Conservation (phyloP, 1,140 invertebrate genomes). For the Drosophila persimilis region DNA sequence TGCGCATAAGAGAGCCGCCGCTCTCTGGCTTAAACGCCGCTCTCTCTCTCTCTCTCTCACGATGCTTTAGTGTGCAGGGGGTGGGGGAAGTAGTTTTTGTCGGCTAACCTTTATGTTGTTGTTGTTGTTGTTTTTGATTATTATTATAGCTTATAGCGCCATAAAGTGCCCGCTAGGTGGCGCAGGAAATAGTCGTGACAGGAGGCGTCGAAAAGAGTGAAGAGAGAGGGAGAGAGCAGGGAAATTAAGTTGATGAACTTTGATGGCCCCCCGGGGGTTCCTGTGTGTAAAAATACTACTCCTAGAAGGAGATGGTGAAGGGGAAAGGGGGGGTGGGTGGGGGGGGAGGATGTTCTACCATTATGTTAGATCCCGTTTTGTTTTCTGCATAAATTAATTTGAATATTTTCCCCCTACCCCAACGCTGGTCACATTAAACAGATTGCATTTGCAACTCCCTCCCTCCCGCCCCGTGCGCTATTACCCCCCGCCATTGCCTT, state of each 20-base stretch:
- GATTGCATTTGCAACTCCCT: too few species aligned
- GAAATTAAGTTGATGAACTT: conserved; percentile 14
- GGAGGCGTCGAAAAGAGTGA: too few species aligned
- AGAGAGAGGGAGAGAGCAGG: neutral
- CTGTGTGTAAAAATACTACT: too few species aligned
- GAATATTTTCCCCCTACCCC: too few species aligned
- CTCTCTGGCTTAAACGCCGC: neutral
- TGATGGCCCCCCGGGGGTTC: neutral
- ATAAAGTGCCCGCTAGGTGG: conserved; percentile 28
- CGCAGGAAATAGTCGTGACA: conserved; percentile 6
- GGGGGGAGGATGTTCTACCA: too few species aligned
- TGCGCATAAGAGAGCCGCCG: conserved; percentile 45
- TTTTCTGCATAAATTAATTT: neutral
- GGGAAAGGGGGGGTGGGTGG: too few species aligned
- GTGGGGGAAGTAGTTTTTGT: conserved; percentile 35
- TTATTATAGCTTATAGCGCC: conserved; percentile 40
- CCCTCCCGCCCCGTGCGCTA: too few species aligned
- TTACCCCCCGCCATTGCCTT: neutral
- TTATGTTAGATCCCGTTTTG: neutral
- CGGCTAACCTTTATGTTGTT: conserved; percentile 35
- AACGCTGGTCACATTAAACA: too few species aligned
- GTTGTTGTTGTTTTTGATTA: conserved; percentile 29
- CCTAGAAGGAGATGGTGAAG: too few species aligned
- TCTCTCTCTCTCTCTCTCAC: conserved; percentile 19
- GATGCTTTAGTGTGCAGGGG: conserved; percentile 32